These are phyloP conservation scores for Cheilosia vulpina DNA, from an alignment of 2,888 invertebrate genomes.

Conservation along the genomic window DNA sequence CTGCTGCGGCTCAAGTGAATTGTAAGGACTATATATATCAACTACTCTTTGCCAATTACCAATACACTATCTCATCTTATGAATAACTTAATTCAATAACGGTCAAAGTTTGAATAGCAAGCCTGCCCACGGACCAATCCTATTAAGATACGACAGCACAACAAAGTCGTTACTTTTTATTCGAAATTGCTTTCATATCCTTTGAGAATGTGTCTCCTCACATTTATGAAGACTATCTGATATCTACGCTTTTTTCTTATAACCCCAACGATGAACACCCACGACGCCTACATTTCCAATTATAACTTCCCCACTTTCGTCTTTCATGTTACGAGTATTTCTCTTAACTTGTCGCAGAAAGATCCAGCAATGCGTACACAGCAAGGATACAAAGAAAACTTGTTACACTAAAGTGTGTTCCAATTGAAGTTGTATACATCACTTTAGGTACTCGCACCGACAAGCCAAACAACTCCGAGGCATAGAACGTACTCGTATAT, in stretches of 20 bases:
- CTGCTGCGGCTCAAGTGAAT: too few species aligned
- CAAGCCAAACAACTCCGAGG: not conserved
- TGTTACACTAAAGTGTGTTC: slow-evolving; percentile 14
- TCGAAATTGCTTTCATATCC: not conserved
- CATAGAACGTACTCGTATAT: not conserved
- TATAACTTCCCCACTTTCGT: not conserved
- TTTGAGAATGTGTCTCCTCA: not conserved
- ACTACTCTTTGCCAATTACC: too few species aligned
- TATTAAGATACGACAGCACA: too few species aligned
- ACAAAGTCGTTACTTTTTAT: not conserved
- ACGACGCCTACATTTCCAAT: not conserved
- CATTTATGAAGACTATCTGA: not conserved
- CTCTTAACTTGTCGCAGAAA: not conserved
- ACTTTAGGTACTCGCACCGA: not conserved
- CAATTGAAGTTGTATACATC: slow-evolving; percentile 21
- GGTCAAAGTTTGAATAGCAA: too few species aligned
- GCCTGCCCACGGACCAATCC: too few species aligned
- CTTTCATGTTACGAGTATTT: too few species aligned
- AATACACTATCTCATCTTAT: too few species aligned
- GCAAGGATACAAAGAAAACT: not conserved
- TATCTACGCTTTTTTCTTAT: not conserved
- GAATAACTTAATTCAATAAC: too few species aligned
- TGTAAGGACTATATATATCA: too few species aligned
- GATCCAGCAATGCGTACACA: not conserved
- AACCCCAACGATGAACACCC: not conserved